Evolutionary conservation across 2,797 vertebrate species (phyloP), one percentile per base, ranked within the genome.

Genomic region (Brachymystax lenok): DNA sequence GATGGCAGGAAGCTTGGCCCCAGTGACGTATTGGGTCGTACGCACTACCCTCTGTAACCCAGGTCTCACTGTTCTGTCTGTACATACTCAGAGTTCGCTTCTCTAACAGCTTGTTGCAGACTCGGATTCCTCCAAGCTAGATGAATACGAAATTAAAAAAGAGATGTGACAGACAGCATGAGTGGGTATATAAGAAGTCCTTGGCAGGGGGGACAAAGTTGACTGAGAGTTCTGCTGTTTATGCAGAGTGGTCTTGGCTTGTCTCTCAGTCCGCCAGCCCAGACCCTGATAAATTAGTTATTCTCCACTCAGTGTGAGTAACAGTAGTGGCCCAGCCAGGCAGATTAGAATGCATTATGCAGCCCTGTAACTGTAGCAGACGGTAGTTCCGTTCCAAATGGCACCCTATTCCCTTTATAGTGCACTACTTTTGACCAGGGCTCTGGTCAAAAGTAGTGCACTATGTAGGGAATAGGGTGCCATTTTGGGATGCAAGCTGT

Each of bases 221-320:
- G 4, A 40, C 40, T 35, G 51, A 79, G 77, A 56, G 77, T 79
- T 40, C 69, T 75, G 83, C 74, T 80, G 83, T 1, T 83, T 81
- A 81, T 84, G 75, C 80, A 82, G 77, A 88, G 28, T 54, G 61
- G n/a, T 16, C 61, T 69, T 54, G 35, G 79, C 52, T 71, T 40
- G 33, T 77, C 52, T 30, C 30, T 10, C 59, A 73, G 75, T 75
- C 77, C 75, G 78, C 70, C 79, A 4, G 0, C 28, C 35, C n/a
- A 21, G 52, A 50, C 52, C 0, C 1, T 90, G 88, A 88, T 86
- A 69, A 87, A 91, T 81, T 73, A 80, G 54, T 72, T 68, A 74
- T 77, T 68, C 75, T 77, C 81, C 73, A 69, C 80, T 66, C 19
- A 71, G 71, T 74, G 69, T 63, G 69, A 19, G 79, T 63, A 59